Base-by-base conservation (phyloP, 2,888 invertebrate genomes). In the Schizotus pectinicornis region DNA sequence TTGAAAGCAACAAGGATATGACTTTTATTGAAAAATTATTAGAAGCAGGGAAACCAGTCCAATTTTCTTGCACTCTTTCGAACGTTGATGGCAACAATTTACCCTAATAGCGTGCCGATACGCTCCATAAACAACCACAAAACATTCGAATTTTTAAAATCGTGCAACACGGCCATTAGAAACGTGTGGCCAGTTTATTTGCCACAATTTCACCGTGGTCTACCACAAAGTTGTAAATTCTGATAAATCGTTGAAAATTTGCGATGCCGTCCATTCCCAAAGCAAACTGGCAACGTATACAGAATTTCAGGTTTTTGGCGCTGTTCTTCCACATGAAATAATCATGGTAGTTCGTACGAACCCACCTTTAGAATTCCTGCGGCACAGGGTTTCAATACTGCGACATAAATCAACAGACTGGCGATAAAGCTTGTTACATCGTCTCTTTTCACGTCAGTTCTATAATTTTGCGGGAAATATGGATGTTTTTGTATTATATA, bases 401-500 rank as follows among this genome's bases (percentile, higher is more conserved):
- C 14, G 14, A 30, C 31, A 42, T 42, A 30, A 42, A 42, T 42
- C 42, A 42, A 14, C 42, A 3, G n/a, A n/a, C n/a, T 42, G 32
- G n/a, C 9, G 30, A 30, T 42, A 42, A 31, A 42, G 43, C 49
- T 49, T 33, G 58, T 53, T 59, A 45, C 53, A 33, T 35, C 32
- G 45, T 58, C 53, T 42, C 33, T 58, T 31, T 22, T 34, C 30
- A 45, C 48, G 35, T 49, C 47, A 38, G 37, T 33, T 41, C 49
- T 22, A 49, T 32, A 49, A 54, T 54, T 58, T 32, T 36, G 39
- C 9, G 13, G 14, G 54, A 54, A 49, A 54, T 58, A 54, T 39
- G 48, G 53, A 43, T 11, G 34, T 22, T 38, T 53, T 54, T 46
- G 8, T n/a, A 38, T 35, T 36, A 47, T 41, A 34, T 55, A 35